Percentiles rank a stretch among this genome's conserved stretches.
These are phyloP conservation scores for Melieria crassipennis DNA, from an alignment of 2,888 invertebrate species.

Conservation along the genomic window DNA sequence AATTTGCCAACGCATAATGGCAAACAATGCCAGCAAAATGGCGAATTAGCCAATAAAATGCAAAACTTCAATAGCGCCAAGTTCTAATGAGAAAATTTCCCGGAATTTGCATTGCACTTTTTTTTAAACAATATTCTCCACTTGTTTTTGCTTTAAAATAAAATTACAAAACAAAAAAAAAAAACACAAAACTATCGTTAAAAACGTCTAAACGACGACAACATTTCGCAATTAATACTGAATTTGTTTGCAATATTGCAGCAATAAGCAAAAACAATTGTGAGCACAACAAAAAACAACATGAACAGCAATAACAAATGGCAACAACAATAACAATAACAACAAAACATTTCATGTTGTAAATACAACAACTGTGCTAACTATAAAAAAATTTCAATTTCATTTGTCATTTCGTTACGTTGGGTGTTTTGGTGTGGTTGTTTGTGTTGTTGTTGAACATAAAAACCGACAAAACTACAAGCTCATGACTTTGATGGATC, in stretches of 20 bases:
- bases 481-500: constrained; percentile 32
- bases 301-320: constrained; percentile 14
- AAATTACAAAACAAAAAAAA: no score
- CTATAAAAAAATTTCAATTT: constrained; percentile 52
- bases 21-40: no score
- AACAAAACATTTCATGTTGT: not conserved
- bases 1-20: no score
- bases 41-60: no score
- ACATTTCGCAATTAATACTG: constrained; percentile 21
- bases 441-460: constrained; percentile 30
- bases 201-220: constrained; percentile 16
- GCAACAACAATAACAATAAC: not conserved
- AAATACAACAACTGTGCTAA: no score
- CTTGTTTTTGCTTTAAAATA: no score
- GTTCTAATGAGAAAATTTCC: no score
- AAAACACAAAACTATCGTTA: not conserved
- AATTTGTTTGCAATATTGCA: constrained; percentile 13
- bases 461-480: constrained; percentile 31
- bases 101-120: no score
- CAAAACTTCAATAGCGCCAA: no score
- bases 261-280: constrained; percentile 1
- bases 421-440: constrained; percentile 38
- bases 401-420: constrained; percentile 58
- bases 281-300: constrained; percentile 19
- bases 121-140: no score